Conservation (phyloP, 1,140 invertebrate genomes). For the Panonychus citri region DNA sequence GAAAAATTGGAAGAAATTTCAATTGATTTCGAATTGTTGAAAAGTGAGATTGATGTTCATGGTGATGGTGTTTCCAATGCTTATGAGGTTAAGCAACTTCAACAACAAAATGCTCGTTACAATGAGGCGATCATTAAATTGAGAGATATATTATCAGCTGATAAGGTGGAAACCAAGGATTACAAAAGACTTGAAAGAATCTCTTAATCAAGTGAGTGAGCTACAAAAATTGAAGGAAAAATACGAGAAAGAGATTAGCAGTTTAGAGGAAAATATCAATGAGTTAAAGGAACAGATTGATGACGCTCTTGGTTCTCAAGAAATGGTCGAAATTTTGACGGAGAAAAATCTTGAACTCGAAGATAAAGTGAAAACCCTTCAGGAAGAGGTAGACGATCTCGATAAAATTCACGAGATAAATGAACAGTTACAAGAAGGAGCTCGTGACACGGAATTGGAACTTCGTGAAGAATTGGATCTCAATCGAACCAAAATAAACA, state of each 20-base stretch:
- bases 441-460: constrained; percentile 67
- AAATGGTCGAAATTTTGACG: constrained; percentile 89
- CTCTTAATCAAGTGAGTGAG: constrained; percentile 56
- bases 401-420: constrained; percentile 35
- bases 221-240: constrained; percentile 48
- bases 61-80: constrained; percentile 32
- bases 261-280: constrained; percentile 62
- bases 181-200: constrained; percentile 76
- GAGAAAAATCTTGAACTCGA: constrained; percentile 85
- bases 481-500: constrained; percentile 47
- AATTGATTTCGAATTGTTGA: constrained; percentile 71
- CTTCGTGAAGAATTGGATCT: constrained; percentile 79
- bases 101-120: constrained; percentile 74
- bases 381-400: constrained; percentile 38
- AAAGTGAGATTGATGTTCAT: constrained; percentile 60
- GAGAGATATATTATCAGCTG: constrained; percentile 70
- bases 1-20: constrained; percentile 74
- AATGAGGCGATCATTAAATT: constrained; percentile 75
- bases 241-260: constrained; percentile 47
- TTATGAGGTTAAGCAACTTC: constrained; percentile 74
- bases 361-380: constrained; percentile 47
- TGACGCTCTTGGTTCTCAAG: constrained; percentile 87
- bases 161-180: constrained; percentile 73
- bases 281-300: constrained; percentile 64
- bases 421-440: constrained; percentile 75